Evolutionary conservation across 1,140 invertebrate species (phyloP).

Genomic region (Zaprionus vittiger): DNA sequence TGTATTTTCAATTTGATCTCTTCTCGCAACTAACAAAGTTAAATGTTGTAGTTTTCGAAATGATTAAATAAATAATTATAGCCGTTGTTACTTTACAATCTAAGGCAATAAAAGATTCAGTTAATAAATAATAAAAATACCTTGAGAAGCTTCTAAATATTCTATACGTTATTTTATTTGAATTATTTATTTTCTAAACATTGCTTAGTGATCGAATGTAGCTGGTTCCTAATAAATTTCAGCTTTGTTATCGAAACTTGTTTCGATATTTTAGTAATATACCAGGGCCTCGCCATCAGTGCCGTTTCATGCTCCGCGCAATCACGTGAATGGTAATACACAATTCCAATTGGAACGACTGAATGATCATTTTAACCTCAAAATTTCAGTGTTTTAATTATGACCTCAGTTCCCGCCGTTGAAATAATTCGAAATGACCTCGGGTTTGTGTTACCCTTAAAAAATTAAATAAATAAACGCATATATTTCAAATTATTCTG

Average conservation of each 20-base stretch:
- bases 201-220: not conserved
- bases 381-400: not conserved
- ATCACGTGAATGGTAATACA: not conserved
- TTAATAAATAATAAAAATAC: not conserved
- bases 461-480: not conserved
- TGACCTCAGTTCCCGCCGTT: not conserved
- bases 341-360: not conserved
- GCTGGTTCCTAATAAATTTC: not conserved
- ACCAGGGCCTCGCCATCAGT: not conserved
- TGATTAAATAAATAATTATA: not conserved
- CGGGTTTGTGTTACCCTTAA: too few relatives aligned
- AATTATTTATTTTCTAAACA: not conserved
- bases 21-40: not conserved
- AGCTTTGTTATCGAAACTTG: not conserved
- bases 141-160: not conserved
- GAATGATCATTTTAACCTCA: not conserved
- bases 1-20: not conserved
- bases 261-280: not conserved
- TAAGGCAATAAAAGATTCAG: not conserved
- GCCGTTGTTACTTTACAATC: not conserved
- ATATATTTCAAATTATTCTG: constrained; percentile 51
- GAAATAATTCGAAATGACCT: not conserved
- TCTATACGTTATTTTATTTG: not conserved
- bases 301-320: not conserved
- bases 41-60: not conserved